Evolutionary conservation across 2,113 vertebrate species (phyloP).

Genomic region (Menidia beryllina): DNA sequence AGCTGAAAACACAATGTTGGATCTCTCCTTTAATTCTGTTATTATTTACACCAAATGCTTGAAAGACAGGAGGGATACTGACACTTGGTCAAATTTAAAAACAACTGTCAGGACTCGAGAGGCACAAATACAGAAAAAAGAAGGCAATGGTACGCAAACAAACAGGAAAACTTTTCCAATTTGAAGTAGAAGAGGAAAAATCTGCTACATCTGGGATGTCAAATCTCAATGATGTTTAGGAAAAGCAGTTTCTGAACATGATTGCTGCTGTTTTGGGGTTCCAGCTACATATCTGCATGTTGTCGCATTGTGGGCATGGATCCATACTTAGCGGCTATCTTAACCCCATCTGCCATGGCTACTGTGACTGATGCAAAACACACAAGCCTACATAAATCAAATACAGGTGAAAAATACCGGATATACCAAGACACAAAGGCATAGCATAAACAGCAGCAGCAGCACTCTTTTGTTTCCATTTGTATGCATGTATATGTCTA

Average conservation of each 20-base stretch:
- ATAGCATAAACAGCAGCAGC: slow-evolving; percentile 22
- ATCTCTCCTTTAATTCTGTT: slow-evolving; percentile 56
- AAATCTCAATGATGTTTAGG: neutral
- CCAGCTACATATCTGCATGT: slow-evolving; percentile 18
- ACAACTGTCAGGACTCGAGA: slow-evolving; percentile 24
- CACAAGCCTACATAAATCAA: slow-evolving; percentile 11
- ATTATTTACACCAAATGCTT: slow-evolving; percentile 60
- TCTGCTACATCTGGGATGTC: slow-evolving; percentile 38
- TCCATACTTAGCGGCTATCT: slow-evolving; percentile 38
- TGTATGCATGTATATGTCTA: slow-evolving; percentile 9
- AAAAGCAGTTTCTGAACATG: neutral
- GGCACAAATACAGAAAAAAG: slow-evolving; percentile 40
- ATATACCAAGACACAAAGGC: slow-evolving; percentile 34
- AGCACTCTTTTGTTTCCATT: slow-evolving; percentile 14
- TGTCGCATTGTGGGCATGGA: slow-evolving; percentile 25
- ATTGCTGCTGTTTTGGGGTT: slow-evolving; percentile 1
- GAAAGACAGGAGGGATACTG: slow-evolving; percentile 39
- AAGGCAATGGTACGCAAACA: slow-evolving; percentile 24
- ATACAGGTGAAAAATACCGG: neutral
- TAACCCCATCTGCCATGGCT: slow-evolving; percentile 1
- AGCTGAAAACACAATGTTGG: slow-evolving; percentile 19
- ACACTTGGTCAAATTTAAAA: slow-evolving; percentile 35
- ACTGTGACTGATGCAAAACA: neutral
- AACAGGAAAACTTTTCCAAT: slow-evolving; percentile 20
- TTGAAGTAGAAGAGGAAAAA: neutral